Evolutionary conservation across 2,797 vertebrate genomes (phyloP).

Genomic region (Pseudochirops corinnae): DNA sequence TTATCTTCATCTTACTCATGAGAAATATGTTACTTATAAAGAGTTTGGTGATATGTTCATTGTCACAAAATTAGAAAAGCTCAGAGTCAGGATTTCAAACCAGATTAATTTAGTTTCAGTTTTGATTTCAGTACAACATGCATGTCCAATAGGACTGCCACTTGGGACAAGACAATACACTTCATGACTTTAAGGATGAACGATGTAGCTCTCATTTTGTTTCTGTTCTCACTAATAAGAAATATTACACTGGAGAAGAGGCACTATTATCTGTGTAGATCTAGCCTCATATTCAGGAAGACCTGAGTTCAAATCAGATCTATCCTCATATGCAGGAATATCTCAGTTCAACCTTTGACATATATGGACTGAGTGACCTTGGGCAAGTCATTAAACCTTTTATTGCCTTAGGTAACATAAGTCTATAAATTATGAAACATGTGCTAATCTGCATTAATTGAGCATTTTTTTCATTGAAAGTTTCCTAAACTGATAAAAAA

Average conservation of each 20-base stretch:
- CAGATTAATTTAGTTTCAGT: background rate
- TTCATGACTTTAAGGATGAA: background rate
- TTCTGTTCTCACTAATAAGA: background rate
- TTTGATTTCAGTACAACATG: background rate
- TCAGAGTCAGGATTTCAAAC: background rate
- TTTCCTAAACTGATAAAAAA: background rate
- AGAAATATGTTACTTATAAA: background rate
- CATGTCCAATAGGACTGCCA: too few species aligned
- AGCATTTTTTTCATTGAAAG: background rate
- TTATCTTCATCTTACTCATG: background rate
- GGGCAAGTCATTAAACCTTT: background rate
- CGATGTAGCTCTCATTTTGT: background rate
- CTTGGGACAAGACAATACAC: background rate
- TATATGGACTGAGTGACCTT: background rate
- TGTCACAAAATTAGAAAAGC: background rate
- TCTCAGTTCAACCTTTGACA: background rate
- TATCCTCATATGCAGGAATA: too few species aligned
- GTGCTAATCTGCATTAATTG: background rate
- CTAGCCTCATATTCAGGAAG: background rate
- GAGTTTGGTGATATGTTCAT: background rate
- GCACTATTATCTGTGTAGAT: background rate
- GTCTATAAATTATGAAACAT: background rate
- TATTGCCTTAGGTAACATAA: background rate
- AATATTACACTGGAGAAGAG: background rate
- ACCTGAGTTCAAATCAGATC: background rate